A percentile compares a stretch with the other conserved stretches of the same genome.
Conservation (phyloP, 2,797 vertebrate species). For the Odontamblyopus lacepedii region DNA sequence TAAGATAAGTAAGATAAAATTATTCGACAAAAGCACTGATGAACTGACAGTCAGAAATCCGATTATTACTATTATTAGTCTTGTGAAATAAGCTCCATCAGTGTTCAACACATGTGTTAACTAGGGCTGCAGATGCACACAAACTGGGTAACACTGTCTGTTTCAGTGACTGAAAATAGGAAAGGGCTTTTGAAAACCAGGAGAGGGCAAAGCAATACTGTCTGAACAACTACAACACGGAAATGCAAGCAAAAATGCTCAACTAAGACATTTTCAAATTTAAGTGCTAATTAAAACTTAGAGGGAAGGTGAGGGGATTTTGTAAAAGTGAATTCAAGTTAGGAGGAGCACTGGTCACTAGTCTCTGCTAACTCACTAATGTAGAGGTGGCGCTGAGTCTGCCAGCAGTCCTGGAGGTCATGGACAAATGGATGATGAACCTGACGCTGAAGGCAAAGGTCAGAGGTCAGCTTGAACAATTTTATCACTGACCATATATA, state of each 20-base stretch:
- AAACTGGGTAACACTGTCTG: conserved; percentile 68
- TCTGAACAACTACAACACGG: conserved; percentile 24
- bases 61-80: conserved; percentile 13
- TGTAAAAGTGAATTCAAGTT: conserved; percentile 48
- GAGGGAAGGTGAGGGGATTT: conserved; percentile 43
- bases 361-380: conserved; percentile 91
- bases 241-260: conserved; percentile 10
- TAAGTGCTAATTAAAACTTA: conserved; percentile 6
- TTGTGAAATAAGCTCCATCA: conserved; percentile 30
- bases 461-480: conserved; percentile 56
- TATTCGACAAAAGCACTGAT: conserved; percentile 22
- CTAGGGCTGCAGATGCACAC: conserved; percentile 46
- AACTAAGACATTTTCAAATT: neutral
- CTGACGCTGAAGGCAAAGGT: conserved; percentile 84
- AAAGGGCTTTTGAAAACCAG: conserved; percentile 35
- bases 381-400: conserved; percentile 93
- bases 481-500: conserved; percentile 18
- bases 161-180: conserved; percentile 55
- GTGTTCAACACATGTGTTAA: conserved; percentile 46
- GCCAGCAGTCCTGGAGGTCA: conserved; percentile 94
- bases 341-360: conserved; percentile 34
- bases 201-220: conserved; percentile 17
- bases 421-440: conserved; percentile 93
- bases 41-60: conserved; percentile 28
- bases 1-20: neutral